These are phyloP conservation scores for Hylyphantes graminicola DNA, from an alignment of 1,140 invertebrate species.

Conservation along the genomic window DNA sequence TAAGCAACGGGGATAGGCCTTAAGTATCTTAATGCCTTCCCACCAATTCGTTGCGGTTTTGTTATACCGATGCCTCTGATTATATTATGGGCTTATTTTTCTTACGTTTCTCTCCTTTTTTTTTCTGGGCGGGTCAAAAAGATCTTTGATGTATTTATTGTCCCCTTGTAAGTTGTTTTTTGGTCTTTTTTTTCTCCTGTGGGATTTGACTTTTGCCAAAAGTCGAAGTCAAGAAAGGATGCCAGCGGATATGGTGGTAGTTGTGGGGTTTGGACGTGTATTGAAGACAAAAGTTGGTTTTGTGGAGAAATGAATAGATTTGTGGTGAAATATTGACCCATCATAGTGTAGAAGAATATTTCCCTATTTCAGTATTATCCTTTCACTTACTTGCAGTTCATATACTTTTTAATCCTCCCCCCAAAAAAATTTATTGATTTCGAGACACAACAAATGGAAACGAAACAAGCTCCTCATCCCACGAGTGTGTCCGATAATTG, in stretches of 20 bases:
- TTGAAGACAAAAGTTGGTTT: not conserved
- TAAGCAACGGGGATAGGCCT: conserved; percentile 42
- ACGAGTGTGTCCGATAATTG: too few relatives aligned
- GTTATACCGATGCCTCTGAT: not conserved
- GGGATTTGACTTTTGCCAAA: not conserved
- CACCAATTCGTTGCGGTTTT: conserved; percentile 10
- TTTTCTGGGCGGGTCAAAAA: not conserved
- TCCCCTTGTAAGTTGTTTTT: conserved; percentile 36
- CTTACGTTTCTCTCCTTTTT: not conserved
- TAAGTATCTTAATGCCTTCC: conserved; percentile 17
- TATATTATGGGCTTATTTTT: not conserved
- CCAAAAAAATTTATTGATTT: too few relatives aligned
- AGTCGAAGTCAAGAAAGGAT: too few relatives aligned
- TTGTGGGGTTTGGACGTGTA: too few relatives aligned
- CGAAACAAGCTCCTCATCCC: too few relatives aligned
- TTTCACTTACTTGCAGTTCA: too few relatives aligned
- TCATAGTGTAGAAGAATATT: too few relatives aligned
- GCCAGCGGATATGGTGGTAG: too few relatives aligned
- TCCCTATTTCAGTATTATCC: too few relatives aligned
- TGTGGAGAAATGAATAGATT: not conserved
- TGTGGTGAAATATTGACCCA: not conserved
- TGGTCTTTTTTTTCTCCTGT: not conserved
- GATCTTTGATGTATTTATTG: conserved; percentile 54
- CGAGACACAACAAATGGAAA: too few relatives aligned
- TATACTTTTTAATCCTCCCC: too few relatives aligned